Percentiles rank a stretch among this genome's conserved stretches.
These are phyloP conservation scores for Drosophila rubida DNA, from an alignment of 2,888 invertebrate species.

Conservation along the genomic window DNA sequence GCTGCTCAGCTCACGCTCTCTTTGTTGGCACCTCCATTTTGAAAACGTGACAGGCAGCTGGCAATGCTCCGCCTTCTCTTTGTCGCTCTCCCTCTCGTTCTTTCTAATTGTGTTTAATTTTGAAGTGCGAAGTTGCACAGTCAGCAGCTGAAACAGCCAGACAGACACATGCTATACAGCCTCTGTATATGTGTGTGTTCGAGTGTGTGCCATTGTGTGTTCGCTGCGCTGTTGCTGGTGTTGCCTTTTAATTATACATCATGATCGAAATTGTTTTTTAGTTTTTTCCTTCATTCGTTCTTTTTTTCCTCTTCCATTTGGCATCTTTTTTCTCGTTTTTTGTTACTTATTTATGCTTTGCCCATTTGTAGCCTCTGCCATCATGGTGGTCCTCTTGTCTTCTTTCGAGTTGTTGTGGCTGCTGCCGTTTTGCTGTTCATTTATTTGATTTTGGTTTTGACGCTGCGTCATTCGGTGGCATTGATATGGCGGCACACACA, in stretches of 20 bases:
- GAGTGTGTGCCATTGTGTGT: slow-evolving; percentile 20
- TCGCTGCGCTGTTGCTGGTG: slow-evolving; percentile 41
- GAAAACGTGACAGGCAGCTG: slow-evolving; percentile 78
- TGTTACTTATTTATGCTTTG: slow-evolving; percentile 71
- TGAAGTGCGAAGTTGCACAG: slow-evolving; percentile 82
- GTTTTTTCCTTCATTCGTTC: slow-evolving; percentile 31
- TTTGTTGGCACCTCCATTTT: slow-evolving; percentile 82
- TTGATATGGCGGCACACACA: slow-evolving; percentile 69
- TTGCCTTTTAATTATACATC: slow-evolving; percentile 80
- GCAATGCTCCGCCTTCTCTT: slow-evolving; percentile 64
- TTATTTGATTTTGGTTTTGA: slow-evolving; percentile 71
- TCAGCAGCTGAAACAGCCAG: slow-evolving; percentile 54
- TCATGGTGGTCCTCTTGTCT: slow-evolving; percentile 80
- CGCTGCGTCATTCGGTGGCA: slow-evolving; percentile 76
- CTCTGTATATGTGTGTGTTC: slow-evolving; percentile 7
- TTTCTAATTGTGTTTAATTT: slow-evolving; percentile 77
- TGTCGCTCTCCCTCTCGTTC: slow-evolving; percentile 23
- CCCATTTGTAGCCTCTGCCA: slow-evolving; percentile 75
- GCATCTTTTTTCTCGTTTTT: slow-evolving; percentile 60
- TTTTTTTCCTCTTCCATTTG: slow-evolving; percentile 57
- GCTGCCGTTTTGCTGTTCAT: slow-evolving; percentile 76
- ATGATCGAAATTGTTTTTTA: slow-evolving; percentile 78
- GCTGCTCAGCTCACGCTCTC: slow-evolving; percentile 24
- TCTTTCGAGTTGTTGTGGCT: slow-evolving; percentile 52
- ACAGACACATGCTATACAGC: slow-evolving; percentile 35